phyloP scores from a whole-genome alignment of 1,140 invertebrate genomes.

The Diuraphis noxia region DNA sequence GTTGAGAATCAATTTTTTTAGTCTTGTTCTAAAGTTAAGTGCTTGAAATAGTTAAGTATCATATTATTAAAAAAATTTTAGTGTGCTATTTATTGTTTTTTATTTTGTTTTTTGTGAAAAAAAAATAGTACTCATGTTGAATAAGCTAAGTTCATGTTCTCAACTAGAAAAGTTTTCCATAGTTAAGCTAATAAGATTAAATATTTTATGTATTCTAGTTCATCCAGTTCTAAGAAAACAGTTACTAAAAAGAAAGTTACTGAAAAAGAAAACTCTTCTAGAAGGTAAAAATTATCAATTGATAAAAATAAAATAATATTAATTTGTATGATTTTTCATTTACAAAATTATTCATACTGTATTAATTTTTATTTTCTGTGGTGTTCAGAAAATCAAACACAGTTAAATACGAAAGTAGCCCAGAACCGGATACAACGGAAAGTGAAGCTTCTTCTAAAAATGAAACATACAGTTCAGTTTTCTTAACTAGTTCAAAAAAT shows the following conservation, averaged over 20 bases:
- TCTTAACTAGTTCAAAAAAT: constrained; percentile 8
- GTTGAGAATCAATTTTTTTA: too few relatives aligned
- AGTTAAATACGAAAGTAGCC: constrained; percentile 39
- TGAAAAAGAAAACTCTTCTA: neutral
- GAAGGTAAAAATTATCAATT: constrained; percentile 11
- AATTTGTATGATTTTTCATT: neutral
- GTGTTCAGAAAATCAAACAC: constrained; percentile 1
- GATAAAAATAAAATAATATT: neutral
- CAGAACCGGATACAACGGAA: constrained; percentile 43
- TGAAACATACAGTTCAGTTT: constrained; percentile 36
- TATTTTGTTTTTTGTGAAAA: too few relatives aligned
- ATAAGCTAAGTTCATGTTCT: too few relatives aligned
- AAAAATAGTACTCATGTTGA: too few relatives aligned
- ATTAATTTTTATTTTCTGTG: neutral
- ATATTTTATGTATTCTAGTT: neutral
- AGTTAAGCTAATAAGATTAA: neutral
- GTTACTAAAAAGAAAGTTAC: neutral
- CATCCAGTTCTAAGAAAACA: constrained; percentile 1
- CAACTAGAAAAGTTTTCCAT: too few relatives aligned
- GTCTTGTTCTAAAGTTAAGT: too few relatives aligned
- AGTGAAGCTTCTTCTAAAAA: constrained; percentile 47
- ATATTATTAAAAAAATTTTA: too few relatives aligned
- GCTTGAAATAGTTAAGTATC: too few relatives aligned
- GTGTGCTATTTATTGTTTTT: too few relatives aligned
- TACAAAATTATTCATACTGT: neutral